Conservation (phyloP, 2,888 invertebrate genomes). For the Tineola bisselliella region DNA sequence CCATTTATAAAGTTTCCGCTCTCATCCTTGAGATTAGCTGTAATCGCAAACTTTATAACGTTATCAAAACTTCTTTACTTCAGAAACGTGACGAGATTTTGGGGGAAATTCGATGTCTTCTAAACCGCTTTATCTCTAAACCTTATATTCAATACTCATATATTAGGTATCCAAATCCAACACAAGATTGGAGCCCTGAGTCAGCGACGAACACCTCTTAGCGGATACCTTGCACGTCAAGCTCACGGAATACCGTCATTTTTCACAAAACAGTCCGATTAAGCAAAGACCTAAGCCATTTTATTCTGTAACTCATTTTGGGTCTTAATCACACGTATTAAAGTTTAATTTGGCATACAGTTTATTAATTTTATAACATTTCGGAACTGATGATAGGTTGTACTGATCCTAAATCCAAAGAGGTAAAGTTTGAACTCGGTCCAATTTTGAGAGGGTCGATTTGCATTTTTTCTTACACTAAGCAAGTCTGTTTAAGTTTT, state of each 20-base stretch:
- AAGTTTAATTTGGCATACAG: background rate
- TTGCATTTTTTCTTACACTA: slow-evolving; percentile 48
- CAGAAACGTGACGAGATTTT: slow-evolving; percentile 18
- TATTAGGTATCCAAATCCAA: slow-evolving; percentile 39
- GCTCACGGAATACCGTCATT: slow-evolving; percentile 24
- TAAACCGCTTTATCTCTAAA: slow-evolving; percentile 7
- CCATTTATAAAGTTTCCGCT: slow-evolving; percentile 37
- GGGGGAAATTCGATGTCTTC: background rate
- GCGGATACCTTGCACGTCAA: slow-evolving; percentile 36
- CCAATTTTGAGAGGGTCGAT: slow-evolving; percentile 47
- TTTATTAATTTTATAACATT: background rate
- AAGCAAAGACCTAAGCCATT: background rate
- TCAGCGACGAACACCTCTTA: slow-evolving; percentile 29
- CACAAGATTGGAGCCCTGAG: slow-evolving; percentile 33
- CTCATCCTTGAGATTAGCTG: slow-evolving; percentile 33
- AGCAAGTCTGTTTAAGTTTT: slow-evolving; percentile 24
- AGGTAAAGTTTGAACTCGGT: slow-evolving; percentile 48
- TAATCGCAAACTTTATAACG: slow-evolving; percentile 22
- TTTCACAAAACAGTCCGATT: background rate
- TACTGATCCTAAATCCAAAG: slow-evolving; percentile 33
- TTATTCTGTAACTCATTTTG: background rate
- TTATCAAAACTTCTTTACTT: slow-evolving; percentile 45
- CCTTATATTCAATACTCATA: slow-evolving; percentile 40
- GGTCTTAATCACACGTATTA: background rate
- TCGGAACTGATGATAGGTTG: background rate